Conservation (phyloP, 2,113 vertebrate genomes). For the Pristiophorus japonicus region DNA sequence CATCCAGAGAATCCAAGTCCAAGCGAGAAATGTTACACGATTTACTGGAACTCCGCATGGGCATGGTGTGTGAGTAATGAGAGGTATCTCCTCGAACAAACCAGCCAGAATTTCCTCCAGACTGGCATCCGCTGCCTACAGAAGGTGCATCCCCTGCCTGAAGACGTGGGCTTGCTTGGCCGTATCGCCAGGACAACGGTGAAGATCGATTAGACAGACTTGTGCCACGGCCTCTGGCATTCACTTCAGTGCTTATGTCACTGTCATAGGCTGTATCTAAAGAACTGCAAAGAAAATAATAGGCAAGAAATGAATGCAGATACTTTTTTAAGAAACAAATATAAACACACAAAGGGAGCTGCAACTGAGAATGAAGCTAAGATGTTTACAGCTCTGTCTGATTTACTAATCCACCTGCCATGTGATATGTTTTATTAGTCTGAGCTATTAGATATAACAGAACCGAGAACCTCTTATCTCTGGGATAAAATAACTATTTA, state of each 20-base stretch:
- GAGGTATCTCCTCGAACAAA: conserved; percentile 63
- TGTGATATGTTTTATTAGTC: neutral
- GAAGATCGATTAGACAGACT: conserved; percentile 90
- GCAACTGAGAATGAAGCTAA: neutral
- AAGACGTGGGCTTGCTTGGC: conserved; percentile 84
- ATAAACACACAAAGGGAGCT: neutral
- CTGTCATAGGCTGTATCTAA: conserved; percentile 20
- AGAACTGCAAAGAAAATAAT: neutral
- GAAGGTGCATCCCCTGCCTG: conserved; percentile 89
- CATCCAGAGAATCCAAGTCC: conserved; percentile 73
- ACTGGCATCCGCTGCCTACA: conserved; percentile 71
- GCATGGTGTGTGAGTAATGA: conserved; percentile 83
- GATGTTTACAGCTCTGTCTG: neutral
- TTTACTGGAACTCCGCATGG: conserved; percentile 73
- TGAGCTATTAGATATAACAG: neutral
- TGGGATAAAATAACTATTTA: neutral
- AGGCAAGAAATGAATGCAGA: neutral
- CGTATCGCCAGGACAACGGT: conserved; percentile 85
- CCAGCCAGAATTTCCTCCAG: conserved; percentile 61
- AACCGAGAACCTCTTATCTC: neutral
- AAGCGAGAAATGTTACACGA: conserved; percentile 77
- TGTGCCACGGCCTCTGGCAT: conserved; percentile 43
- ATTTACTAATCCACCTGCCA: neutral
- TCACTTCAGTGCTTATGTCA: conserved; percentile 7
- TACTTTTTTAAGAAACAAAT: neutral